Base-by-base conservation (phyloP, 1,140 invertebrate genomes). In the Euura saliciscinereae region DNA sequence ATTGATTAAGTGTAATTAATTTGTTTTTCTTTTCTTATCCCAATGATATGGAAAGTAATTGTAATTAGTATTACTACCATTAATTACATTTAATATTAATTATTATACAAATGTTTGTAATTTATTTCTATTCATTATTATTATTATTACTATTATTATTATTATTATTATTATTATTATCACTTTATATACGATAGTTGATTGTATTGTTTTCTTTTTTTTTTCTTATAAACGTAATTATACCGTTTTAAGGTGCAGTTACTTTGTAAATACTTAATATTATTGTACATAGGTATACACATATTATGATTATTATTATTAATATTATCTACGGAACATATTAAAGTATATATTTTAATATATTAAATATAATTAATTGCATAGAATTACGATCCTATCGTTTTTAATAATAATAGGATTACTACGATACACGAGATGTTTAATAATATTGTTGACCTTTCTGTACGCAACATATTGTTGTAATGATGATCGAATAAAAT, bases 301-400 rank as follows among this genome's bases (percentile, higher is more conserved):
- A 85, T 68, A 82, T 74, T 80, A 78, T 77, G 67, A 72, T 75
- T 59, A 59, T 28, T 28, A 28, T 28, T 28, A 28, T 28, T 1
- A 28, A 78, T 78, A 75, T 80, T 77, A 78, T 72, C 66, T 80
- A 75, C 79, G 76, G 77, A 79, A 77, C 82, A 84, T 80, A 85
- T 84, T 84, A 82, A 82, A 83, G 76, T 84, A 83, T 85, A 85
- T 85, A 85, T 85, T 86, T 86, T 86, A 85, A 85, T 85, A 85
- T 85, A 85, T 86, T 84, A 82, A 79, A 80, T 84, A 84, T 84
- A 82, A 80, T 81, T 80, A 82, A 85, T 80, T 79, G 84, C 76
- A 82, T 80, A 70, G 85, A 85, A 86, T 80, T 85, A 81, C 83
- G 85, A 83, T 79, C 84, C 81, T 86, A 86, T 84, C 85, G 83